phyloP scores from a whole-genome alignment of 2,888 invertebrate species.

The Pterostichus niger region DNA sequence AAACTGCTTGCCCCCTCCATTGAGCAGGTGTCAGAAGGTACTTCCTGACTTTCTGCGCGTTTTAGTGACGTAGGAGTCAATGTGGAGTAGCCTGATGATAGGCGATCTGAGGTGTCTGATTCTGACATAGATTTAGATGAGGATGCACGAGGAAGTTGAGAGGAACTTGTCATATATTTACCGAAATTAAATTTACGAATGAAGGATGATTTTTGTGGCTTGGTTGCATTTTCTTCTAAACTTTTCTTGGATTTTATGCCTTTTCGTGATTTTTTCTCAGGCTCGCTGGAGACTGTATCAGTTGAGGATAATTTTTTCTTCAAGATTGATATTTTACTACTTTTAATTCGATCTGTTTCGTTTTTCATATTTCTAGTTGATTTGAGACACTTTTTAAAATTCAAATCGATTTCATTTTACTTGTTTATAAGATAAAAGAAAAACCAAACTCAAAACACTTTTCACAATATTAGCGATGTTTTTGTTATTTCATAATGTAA shows the following conservation, averaged over 20 bases:
- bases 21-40: slow-evolving; percentile 34
- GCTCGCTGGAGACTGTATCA: slow-evolving; percentile 21
- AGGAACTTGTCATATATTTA: slow-evolving; percentile 37
- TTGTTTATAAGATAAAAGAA: too few relatives aligned
- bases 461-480: background rate
- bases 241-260: slow-evolving; percentile 60
- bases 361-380: slow-evolving; percentile 55
- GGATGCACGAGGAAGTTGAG: slow-evolving; percentile 51
- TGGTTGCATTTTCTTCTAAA: slow-evolving; percentile 15
- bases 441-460: background rate
- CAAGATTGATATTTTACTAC: slow-evolving; percentile 39
- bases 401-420: background rate
- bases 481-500: slow-evolving; percentile 1
- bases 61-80: slow-evolving; percentile 50
- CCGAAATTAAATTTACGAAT: slow-evolving; percentile 57
- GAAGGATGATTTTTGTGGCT: slow-evolving; percentile 54
- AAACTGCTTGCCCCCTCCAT: slow-evolving; percentile 2
- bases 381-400: background rate
- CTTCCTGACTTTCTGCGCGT: slow-evolving; percentile 35
- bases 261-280: slow-evolving; percentile 55
- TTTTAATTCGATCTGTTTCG: slow-evolving; percentile 49
- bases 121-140: slow-evolving; percentile 59
- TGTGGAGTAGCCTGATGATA: slow-evolving; percentile 56
- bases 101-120: slow-evolving; percentile 51
- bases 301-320: slow-evolving; percentile 50